These are phyloP conservation scores for Octopus sinensis DNA, from an alignment of 1,140 invertebrate species.

Conservation along the genomic window DNA sequence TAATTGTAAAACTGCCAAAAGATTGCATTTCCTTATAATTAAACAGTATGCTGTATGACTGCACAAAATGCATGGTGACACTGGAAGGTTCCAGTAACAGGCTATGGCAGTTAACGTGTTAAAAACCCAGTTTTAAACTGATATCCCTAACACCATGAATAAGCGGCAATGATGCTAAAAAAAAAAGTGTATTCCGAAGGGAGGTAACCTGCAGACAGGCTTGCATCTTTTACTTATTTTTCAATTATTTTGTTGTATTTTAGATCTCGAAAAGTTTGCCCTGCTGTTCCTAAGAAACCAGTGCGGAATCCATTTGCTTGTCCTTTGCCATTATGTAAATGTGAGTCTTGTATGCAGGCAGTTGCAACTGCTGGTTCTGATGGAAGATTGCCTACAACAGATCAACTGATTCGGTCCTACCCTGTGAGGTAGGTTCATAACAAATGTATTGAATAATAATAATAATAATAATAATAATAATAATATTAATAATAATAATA, in stretches of 20 bases:
- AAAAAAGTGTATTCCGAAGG: too few relatives aligned
- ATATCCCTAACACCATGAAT: too few relatives aligned
- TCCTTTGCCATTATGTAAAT: conserved; percentile 44
- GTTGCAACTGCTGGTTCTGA: neutral
- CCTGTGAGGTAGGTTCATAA: neutral
- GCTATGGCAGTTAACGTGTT: too few relatives aligned
- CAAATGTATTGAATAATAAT: conserved; percentile 9
- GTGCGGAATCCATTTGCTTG: conserved; percentile 31
- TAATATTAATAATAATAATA: conserved; percentile 12
- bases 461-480: conserved; percentile 17
- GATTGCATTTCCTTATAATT: too few relatives aligned
- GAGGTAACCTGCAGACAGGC: too few relatives aligned
- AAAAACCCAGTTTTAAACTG: too few relatives aligned
- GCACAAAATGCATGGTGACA: too few relatives aligned
- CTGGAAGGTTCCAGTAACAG: too few relatives aligned
- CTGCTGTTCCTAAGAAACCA: conserved; percentile 12
- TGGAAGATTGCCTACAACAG: neutral
- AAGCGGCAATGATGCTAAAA: too few relatives aligned
- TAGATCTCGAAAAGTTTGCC: neutral
- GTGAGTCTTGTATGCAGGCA: conserved; percentile 35
- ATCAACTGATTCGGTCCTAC: neutral
- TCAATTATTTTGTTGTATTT: neutral
- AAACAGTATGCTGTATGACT: too few relatives aligned
- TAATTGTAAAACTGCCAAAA: too few relatives aligned
- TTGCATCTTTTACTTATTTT: too few relatives aligned